Evolutionary conservation across 2,888 invertebrate species (phyloP), one percentile per base, ranked within the genome.

Genomic region (Metellina segmentata): DNA sequence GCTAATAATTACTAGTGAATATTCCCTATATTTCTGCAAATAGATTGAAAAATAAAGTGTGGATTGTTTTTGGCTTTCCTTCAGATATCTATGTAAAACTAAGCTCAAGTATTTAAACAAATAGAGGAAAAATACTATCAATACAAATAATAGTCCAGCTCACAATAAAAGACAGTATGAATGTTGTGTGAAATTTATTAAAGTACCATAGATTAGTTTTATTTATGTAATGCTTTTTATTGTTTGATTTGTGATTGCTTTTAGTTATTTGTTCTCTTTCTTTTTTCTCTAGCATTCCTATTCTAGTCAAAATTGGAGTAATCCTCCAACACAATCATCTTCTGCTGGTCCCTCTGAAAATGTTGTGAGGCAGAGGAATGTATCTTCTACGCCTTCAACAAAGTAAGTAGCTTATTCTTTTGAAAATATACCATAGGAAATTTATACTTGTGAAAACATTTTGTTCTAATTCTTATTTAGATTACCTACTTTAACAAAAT

Each of bases 301-400:
- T 75, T 48, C 90, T 91, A 91, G 86, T 91, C 90, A 86, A 20
- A 51, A 70, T 9, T 20, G 48, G 16, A n/a, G 16, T 11, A 51
- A 71, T 71, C 61, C 51, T 7, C 8, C 70, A 9, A 16, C 69
- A 51, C 16, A 51, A 20, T 78, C 49, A 61, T 61, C 52, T 52
- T 49, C 20, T 61, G 1, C 71, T 13, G 48, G 74, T 16, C 69
- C 82, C 9, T 19, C 75, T 51, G 86, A 86, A 48, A 81, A 48
- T 49, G 13, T 72, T 48, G 13, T 77, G 7, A 70, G 77, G 34
- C 90, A 86, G 5, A 91, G 90, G 34, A 81, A 75, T 86, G 48
- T 71, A 8, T 11, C 77, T 19, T 71, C 61, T 53, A 9, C n/a
- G 0, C 69, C 86, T 49, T 71, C 69, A 34, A 1, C 69, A 20